Conservation (phyloP, 92 coral and sea anemone genomes). For the Porites lobata region DNA sequence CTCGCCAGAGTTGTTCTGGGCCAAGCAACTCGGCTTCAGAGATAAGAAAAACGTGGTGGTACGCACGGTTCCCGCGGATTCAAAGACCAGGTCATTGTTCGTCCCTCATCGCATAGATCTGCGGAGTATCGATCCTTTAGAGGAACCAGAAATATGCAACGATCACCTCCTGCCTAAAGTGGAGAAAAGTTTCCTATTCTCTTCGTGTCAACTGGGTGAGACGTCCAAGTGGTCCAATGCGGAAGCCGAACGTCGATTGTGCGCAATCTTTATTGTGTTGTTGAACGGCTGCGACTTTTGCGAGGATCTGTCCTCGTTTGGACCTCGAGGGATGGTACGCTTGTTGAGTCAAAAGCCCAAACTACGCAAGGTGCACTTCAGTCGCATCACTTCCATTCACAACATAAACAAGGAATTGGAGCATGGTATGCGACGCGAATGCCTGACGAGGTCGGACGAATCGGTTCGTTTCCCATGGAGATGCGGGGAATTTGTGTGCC, state of each 20-base stretch:
- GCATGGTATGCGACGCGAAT: neutral
- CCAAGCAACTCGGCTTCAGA: neutral
- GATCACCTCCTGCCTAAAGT: neutral
- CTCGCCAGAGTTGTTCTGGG: neutral
- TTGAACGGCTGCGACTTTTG: conserved; percentile 1
- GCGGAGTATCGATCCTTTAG: neutral
- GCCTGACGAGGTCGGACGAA: neutral
- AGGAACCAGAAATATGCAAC: neutral
- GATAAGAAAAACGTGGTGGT: neutral
- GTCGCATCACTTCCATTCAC: neutral
- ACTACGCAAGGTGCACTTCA: neutral
- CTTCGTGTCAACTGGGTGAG: neutral
- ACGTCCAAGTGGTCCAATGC: neutral
- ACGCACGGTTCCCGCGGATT: neutral
- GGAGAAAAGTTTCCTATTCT: neutral
- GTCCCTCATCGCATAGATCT: neutral
- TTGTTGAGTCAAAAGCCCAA: neutral
- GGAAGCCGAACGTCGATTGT: neutral
- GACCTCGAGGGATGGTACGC: neutral
- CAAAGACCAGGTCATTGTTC: no score
- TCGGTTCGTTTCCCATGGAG: conserved; percentile 11
- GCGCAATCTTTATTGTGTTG: neutral
- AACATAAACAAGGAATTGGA: neutral
- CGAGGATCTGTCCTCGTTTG: neutral
- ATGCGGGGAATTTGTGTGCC: conserved; percentile 10